Percentiles rank a stretch among this genome's conserved stretches.
Conservation (phyloP, 1,140 invertebrate genomes). For the Cotesia vestalis region DNA sequence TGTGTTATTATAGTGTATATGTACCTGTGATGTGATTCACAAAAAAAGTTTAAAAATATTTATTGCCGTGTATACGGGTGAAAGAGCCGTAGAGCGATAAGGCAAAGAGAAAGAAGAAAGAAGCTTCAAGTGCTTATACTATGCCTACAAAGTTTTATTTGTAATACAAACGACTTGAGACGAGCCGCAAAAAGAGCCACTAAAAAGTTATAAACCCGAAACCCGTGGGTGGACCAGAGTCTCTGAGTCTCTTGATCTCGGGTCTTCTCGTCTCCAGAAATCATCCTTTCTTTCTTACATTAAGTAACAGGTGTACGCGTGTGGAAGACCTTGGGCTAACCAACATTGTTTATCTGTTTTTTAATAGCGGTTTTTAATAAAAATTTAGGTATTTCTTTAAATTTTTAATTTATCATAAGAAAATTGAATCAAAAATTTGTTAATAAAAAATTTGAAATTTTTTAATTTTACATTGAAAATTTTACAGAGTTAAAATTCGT, state of each 20-base stretch:
- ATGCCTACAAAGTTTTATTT: slow-evolving; percentile 37
- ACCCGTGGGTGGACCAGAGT: slow-evolving; percentile 39
- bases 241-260: slow-evolving; percentile 26
- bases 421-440: no score
- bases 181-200: slow-evolving; percentile 18
- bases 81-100: neutral
- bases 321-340: slow-evolving; percentile 28
- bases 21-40: slow-evolving; percentile 13
- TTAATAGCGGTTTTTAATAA: no score
- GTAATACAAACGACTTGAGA: slow-evolving; percentile 39
- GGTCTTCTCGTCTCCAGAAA: slow-evolving; percentile 2
- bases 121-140: slow-evolving; percentile 13
- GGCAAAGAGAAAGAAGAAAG: slow-evolving; percentile 9
- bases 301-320: slow-evolving; percentile 36
- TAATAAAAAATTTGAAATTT: no score
- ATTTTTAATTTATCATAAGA: no score
- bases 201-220: slow-evolving; percentile 9
- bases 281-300: slow-evolving; percentile 25
- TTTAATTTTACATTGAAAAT: no score
- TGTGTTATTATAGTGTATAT: neutral
- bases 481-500: no score
- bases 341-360: neutral
- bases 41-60: slow-evolving; percentile 33
- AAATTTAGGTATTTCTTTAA: no score
- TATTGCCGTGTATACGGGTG: slow-evolving; percentile 37